A percentile compares a stretch with the other conserved stretches of the same genome.
Evolutionary conservation across 2,797 vertebrate genomes (phyloP).

Genomic region (Rhabdomys pumilio): DNA sequence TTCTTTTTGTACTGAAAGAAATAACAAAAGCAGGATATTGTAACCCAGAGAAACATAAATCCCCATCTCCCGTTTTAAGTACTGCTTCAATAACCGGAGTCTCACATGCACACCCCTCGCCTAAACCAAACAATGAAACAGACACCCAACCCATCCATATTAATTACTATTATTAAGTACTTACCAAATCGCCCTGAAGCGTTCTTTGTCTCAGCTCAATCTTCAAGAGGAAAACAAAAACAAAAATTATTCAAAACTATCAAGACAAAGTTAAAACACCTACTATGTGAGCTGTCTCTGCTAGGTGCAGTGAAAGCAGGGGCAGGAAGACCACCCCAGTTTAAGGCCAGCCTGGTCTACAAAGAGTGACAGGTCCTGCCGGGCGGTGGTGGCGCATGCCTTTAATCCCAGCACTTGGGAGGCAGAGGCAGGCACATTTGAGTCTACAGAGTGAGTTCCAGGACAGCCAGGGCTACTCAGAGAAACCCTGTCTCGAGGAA

Average conservation of each 20-base stretch:
- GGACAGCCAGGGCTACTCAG: no score
- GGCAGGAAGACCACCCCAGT: no score
- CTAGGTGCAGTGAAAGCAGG: not conserved
- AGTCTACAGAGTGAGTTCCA: no score
- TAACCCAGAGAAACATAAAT: not conserved
- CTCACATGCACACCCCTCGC: not conserved
- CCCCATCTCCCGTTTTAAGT: not conserved
- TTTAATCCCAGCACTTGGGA: no score
- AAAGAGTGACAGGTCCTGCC: not conserved
- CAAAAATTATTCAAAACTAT: slow-evolving; percentile 3
- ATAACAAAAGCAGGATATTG: not conserved
- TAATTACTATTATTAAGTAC: no score
- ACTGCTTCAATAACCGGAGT: not conserved
- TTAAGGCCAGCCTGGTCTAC: not conserved
- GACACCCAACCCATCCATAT: not conserved
- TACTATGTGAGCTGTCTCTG: not conserved
- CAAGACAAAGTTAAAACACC: not conserved
- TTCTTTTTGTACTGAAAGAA: not conserved
- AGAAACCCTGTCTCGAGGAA: no score
- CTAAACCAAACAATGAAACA: not conserved
- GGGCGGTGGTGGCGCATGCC: no score
- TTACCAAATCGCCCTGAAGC: not conserved
- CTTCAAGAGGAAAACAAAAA: not conserved
- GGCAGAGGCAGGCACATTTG: no score
- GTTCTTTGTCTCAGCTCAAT: not conserved